A percentile compares a stretch with the other conserved stretches of the same genome.
Evolutionary conservation across 2,888 invertebrate species (phyloP).

Genomic region (Ichneumoninae sp.): DNA sequence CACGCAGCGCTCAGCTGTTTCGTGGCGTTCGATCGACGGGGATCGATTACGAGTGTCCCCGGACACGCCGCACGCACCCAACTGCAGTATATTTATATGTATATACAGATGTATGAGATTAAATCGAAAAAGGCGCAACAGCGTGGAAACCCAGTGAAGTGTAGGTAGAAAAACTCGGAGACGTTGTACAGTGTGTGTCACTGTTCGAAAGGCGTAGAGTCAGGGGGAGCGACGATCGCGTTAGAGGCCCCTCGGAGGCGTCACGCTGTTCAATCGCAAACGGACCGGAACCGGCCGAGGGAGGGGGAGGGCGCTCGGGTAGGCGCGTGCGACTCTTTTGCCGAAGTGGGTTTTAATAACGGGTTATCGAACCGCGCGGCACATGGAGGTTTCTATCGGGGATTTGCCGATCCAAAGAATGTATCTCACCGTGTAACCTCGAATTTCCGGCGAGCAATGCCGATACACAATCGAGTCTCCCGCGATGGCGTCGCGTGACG

Average conservation of each 20-base stretch:
- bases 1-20: conserved; percentile 42
- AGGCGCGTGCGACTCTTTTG: conserved; percentile 48
- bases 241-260: conserved; percentile 36
- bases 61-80: neutral
- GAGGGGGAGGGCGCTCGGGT: conserved; percentile 22
- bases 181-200: conserved; percentile 25
- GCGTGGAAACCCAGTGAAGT: neutral
- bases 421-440: neutral
- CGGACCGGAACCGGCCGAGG: conserved; percentile 62
- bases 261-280: conserved; percentile 62
- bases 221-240: conserved; percentile 30
- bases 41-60: conserved; percentile 34
- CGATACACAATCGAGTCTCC: neutral
- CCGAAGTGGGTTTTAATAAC: conserved; percentile 61
- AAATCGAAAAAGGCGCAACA: conserved; percentile 21
- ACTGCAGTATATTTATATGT: too few relatives aligned
- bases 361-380: conserved; percentile 62
- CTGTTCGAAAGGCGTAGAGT: conserved; percentile 19
- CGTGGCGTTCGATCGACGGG: conserved; percentile 27
- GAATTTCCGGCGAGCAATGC: conserved; percentile 12
- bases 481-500: neutral
- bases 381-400: conserved; percentile 20
- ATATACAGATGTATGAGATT: neutral
- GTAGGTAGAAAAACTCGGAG: conserved; percentile 8
- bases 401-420: neutral